Conservation (phyloP, 2,113 vertebrate genomes). For the Micronycteris hirsuta region DNA sequence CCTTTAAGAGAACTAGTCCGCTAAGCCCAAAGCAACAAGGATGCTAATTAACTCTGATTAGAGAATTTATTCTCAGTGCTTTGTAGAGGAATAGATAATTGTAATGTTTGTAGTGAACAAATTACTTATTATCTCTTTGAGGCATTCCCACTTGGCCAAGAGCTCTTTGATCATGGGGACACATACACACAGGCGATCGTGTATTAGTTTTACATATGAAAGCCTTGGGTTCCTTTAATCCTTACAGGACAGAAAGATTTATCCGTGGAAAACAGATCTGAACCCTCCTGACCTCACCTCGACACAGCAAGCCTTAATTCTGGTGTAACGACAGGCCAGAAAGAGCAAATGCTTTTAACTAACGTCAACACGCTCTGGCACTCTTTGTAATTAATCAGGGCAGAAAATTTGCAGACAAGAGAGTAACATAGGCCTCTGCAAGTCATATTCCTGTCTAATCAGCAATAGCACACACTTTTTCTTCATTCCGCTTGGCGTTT, state of each 20-base stretch:
- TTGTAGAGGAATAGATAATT: constrained; percentile 71
- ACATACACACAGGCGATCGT: constrained; percentile 59
- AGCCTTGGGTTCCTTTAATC: constrained; percentile 69
- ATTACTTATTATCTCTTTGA: constrained; percentile 75
- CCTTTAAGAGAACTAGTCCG: constrained; percentile 66
- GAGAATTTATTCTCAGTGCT: constrained; percentile 72
- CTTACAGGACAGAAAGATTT: constrained; percentile 73
- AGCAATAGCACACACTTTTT: constrained; percentile 78
- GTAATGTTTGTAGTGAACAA: constrained; percentile 74
- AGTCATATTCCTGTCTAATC: constrained; percentile 77
- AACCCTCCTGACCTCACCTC: constrained; percentile 80
- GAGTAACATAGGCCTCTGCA: constrained; percentile 77
- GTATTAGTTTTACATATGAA: constrained; percentile 75
- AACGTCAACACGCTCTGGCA: constrained; percentile 82
- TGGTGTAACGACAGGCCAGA: constrained; percentile 80
- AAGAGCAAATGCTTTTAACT: constrained; percentile 82
- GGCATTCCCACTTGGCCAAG: constrained; percentile 63
- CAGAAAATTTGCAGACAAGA: constrained; percentile 88
- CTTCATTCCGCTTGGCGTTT: constrained; percentile 76
- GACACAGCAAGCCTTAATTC: constrained; percentile 79
- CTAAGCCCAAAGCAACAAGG: constrained; percentile 53
- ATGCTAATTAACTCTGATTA: constrained; percentile 76
- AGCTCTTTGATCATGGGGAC: constrained; percentile 71
- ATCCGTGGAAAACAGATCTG: constrained; percentile 64
- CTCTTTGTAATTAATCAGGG: constrained; percentile 89